A percentile compares a stretch with the other conserved stretches of the same genome.
phyloP scores from a whole-genome alignment of 2,888 invertebrate genomes.

The Thysanoteuthis rhombus region DNA sequence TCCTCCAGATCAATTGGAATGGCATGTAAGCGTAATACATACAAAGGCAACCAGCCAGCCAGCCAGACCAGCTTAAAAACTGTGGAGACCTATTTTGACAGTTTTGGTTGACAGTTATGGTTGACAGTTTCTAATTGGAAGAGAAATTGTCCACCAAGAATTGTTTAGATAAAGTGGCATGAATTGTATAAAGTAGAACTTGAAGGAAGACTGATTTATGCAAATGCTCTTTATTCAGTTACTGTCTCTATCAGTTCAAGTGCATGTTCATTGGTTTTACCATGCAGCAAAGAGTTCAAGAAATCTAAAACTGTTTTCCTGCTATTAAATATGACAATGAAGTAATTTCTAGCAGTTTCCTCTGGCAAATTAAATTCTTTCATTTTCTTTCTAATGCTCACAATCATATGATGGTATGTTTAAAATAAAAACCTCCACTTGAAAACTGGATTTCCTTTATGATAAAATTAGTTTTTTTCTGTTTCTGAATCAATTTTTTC shows the following conservation, averaged over 20 bases:
- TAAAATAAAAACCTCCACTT: background rate
- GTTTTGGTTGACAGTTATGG: too few species aligned
- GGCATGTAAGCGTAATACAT: too few species aligned
- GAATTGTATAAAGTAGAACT: background rate
- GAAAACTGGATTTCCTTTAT: background rate
- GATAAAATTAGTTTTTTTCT: background rate
- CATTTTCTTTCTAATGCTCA: background rate
- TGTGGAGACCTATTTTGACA: too few species aligned
- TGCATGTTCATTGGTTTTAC: too few species aligned
- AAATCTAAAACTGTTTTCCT: background rate
- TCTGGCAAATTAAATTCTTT: background rate
- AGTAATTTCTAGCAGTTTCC: background rate
- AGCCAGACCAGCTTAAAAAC: too few species aligned
- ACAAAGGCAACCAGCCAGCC: too few species aligned
- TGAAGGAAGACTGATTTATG: background rate
- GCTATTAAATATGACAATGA: background rate
- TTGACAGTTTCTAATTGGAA: too few species aligned
- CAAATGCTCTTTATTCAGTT: background rate
- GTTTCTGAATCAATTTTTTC: background rate
- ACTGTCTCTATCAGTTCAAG: background rate
- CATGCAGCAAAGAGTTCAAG: background rate
- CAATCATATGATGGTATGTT: background rate
- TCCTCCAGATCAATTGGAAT: too few species aligned
- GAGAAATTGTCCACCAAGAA: too few species aligned
- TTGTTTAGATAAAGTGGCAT: background rate